Evolutionary conservation across 2,113 vertebrate species (phyloP).

Genomic region (Myrmophylax atrothorax): DNA sequence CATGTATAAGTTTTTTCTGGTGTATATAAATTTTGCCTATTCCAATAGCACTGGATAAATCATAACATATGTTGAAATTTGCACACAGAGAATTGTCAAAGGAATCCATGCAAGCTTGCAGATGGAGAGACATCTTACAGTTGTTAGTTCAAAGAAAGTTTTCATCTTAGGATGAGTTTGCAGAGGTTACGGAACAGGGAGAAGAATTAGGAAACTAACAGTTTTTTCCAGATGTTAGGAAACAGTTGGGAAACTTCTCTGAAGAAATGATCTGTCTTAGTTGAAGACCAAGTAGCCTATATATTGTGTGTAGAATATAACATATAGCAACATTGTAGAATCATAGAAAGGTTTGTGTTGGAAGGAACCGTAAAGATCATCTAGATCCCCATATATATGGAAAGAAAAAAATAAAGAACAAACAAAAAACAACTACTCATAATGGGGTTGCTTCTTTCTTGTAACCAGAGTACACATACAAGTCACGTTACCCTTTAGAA

Average conservation of each 20-base stretch:
- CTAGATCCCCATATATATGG: neutral
- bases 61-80: neutral
- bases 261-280: neutral
- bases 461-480: neutral
- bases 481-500: neutral
- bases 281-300: neutral
- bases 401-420: neutral
- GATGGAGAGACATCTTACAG: neutral
- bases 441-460: neutral
- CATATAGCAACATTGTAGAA: neutral
- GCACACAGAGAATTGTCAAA: neutral
- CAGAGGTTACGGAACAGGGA: neutral
- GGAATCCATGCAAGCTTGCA: neutral
- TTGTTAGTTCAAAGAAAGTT: neutral
- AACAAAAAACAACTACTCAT: neutral
- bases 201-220: neutral
- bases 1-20: neutral
- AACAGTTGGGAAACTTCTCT: neutral
- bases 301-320: neutral
- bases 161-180: neutral
- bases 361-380: neutral
- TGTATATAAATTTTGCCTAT: neutral
- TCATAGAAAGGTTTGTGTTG: neutral
- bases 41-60: neutral
- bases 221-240: neutral